A percentile compares a stretch with the other conserved stretches of the same genome.
phyloP scores from a whole-genome alignment of 2,113 vertebrate genomes.

The Pardalotus punctatus region DNA sequence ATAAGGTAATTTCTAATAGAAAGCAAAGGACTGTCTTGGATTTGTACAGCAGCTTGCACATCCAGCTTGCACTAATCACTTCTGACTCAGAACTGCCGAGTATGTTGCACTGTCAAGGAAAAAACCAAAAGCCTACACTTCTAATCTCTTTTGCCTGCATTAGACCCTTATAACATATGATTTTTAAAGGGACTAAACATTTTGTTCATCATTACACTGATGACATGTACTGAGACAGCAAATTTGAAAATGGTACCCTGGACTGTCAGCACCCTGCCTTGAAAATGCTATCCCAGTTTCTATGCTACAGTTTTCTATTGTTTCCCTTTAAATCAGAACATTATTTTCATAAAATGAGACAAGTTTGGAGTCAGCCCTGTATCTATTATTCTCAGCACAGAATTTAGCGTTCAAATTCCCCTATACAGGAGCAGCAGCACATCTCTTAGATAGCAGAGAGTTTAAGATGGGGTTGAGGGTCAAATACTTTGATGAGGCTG shows the following conservation, averaged over 20 bases:
- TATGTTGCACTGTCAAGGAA: not conserved
- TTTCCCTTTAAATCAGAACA: not conserved
- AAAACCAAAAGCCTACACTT: not conserved
- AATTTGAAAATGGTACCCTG: not conserved
- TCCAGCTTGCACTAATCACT: not conserved
- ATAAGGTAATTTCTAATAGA: not conserved
- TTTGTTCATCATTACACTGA: not conserved
- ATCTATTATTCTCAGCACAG: not conserved
- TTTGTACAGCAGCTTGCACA: not conserved
- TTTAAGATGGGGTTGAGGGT: not conserved
- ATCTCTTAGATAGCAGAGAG: not conserved
- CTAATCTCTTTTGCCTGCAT: not conserved
- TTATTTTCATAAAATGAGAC: not conserved
- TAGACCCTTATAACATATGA: not conserved
- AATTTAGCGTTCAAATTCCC: not conserved
- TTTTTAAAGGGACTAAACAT: not conserved
- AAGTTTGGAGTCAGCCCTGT: not conserved
- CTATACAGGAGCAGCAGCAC: not conserved
- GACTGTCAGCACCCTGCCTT: not conserved
- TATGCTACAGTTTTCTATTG: not conserved
- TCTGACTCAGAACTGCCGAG: fast-evolving
- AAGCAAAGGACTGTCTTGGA: not conserved
- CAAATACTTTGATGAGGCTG: not conserved
- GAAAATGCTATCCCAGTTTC: not conserved
- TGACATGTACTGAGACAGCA: not conserved